Evolutionary conservation across 2,888 invertebrate genomes (phyloP).

Genomic region (Andrena minutula): DNA sequence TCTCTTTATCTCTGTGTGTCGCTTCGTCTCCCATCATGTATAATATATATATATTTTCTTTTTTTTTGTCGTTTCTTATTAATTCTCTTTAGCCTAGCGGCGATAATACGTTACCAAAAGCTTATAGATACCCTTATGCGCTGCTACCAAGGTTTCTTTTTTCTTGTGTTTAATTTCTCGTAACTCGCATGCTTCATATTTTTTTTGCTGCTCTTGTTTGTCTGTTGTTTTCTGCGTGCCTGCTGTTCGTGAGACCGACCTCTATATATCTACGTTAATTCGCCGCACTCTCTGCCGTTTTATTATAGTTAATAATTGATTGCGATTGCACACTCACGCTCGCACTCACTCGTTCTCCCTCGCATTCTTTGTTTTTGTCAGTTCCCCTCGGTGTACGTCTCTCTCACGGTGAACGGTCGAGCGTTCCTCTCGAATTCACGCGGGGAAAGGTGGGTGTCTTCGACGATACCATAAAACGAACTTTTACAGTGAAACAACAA

Average conservation of each 20-base stretch:
- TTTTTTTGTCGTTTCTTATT: conserved; percentile 54
- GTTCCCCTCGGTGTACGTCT: conserved; percentile 15
- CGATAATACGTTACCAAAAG: conserved; percentile 82
- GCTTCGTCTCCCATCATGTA: conserved; percentile 31
- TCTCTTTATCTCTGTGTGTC: conserved; percentile 35
- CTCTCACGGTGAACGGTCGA: conserved; percentile 15
- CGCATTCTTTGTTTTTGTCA: conserved; percentile 16
- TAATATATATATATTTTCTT: conserved; percentile 56
- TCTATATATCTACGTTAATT: conserved; percentile 62
- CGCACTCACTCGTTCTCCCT: conserved; percentile 35
- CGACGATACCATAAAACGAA: conserved; percentile 41
- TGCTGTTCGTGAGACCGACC: conserved; percentile 48
- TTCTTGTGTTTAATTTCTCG: conserved; percentile 66
- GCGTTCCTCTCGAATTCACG: conserved; percentile 29
- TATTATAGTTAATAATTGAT: conserved; percentile 82
- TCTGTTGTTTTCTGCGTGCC: conserved; percentile 40
- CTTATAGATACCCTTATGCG: conserved; percentile 80
- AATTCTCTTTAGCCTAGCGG: conserved; percentile 76
- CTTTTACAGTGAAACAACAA: conserved; percentile 53
- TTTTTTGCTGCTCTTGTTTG: conserved; percentile 24
- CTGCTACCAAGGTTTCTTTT: conserved; percentile 76
- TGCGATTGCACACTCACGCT: conserved; percentile 70
- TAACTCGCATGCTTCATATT: conserved; percentile 52
- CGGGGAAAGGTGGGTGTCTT: conserved; percentile 43
- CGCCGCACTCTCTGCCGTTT: conserved; percentile 57